Base-by-base conservation (phyloP, 1,140 invertebrate genomes). In the Microplitis mediator region DNA sequence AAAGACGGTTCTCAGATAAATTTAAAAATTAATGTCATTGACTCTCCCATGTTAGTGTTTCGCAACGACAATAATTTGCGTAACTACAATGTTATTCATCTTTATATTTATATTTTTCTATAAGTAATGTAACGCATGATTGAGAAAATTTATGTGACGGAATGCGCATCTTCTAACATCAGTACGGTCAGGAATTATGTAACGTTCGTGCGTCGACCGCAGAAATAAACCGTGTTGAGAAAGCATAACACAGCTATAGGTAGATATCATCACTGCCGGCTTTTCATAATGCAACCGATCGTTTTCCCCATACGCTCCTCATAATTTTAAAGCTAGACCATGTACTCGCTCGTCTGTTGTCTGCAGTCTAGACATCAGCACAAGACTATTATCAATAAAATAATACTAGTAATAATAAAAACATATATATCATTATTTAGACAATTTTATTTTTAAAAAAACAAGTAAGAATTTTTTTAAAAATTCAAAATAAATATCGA, bases 191-290 rank as follows among this genome's bases (percentile, higher is more conserved):
- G 34, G 63, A 51, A 31, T 68, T 68, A 58, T 31, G 66, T 51
- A 68, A 68, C 13, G 31, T 14, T 13, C 52, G 52, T 54, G n/a
- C 52, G 16, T 54, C 13, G 52, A 54, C 64, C 3, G 45, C 14
- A 4, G n/a, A 35, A 36, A 23, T 13, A 32, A 35, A 56, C 67
- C 63, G 68, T 71, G 76, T 78, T 73, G 72, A 76, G 76, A 78
- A 78, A 77, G 76, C 76, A 69, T 77, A 73, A 77, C 76, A 74
- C 35, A 51, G 65, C 4, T 23, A 31, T 34, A 39, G 11, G 39
- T 9, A 45, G 52, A 54, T 54, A 54, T 54, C 11, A 54, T 54
- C 52, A 54, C 16, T 13, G 16, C 11, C n/a, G 16, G 52, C 52
- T 54, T 54, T 54, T 54, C 23, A 60, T 23, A 31, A 14, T 8